Evolutionary conservation across 2,113 vertebrate species (phyloP).

Genomic region (Sebastes fasciatus): DNA sequence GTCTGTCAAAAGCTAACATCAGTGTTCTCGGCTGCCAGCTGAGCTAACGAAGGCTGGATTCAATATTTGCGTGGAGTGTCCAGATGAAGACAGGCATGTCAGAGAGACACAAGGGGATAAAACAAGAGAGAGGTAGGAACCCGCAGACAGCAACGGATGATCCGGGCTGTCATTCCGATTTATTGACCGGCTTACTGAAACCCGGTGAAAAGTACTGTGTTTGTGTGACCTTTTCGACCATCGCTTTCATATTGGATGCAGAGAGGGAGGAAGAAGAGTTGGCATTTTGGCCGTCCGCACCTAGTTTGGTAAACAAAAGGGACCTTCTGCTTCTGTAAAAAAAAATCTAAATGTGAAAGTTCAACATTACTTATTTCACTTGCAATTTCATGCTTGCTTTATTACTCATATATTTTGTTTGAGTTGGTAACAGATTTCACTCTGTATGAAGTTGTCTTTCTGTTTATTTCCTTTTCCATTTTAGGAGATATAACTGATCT

Average conservation of each 20-base stretch:
- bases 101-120: conserved; percentile 42
- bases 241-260: conserved; percentile 42
- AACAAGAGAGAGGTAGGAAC: conserved; percentile 61
- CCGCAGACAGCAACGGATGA: conserved; percentile 60
- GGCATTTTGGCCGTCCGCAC: conserved; percentile 40
- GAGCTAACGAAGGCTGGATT: conserved; percentile 66
- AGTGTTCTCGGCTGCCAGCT: conserved; percentile 51
- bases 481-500: background rate
- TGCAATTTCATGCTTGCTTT: background rate
- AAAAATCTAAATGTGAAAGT: background rate
- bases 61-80: conserved; percentile 67
- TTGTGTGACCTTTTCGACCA: conserved; percentile 70
- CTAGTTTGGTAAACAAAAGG: conserved; percentile 33
- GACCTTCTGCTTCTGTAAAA: background rate
- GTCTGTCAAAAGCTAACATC: conserved; percentile 49
- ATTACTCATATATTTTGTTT: background rate
- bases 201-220: conserved; percentile 54
- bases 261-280: conserved; percentile 37
- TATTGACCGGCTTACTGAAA: conserved; percentile 62
- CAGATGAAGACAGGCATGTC: conserved; percentile 69
- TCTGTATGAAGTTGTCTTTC: background rate
- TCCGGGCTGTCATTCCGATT: conserved; percentile 69
- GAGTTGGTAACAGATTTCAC: background rate
- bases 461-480: background rate
- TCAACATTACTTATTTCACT: background rate